These are phyloP conservation scores for Novumbra hubbsi DNA, from an alignment of 2,797 vertebrate genomes.

Conservation along the genomic window DNA sequence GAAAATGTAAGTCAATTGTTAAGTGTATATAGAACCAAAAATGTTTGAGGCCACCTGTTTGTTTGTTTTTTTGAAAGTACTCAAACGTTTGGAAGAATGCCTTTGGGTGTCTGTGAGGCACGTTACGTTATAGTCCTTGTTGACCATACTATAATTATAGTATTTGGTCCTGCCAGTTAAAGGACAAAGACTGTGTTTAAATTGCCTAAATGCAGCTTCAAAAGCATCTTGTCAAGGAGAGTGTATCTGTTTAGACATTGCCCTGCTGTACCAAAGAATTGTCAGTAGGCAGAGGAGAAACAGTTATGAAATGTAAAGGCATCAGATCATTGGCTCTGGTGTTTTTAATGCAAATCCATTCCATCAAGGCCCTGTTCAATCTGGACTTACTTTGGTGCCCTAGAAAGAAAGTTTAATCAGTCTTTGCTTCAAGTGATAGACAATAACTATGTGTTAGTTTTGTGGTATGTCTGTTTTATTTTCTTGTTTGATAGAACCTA, in stretches of 20 bases:
- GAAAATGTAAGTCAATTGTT: background rate
- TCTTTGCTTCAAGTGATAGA: conserved; percentile 40
- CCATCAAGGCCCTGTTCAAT: background rate
- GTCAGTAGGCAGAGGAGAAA: background rate
- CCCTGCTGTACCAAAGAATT: background rate
- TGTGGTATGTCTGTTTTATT: background rate
- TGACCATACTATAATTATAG: conserved; percentile 26
- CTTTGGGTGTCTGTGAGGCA: conserved; percentile 1
- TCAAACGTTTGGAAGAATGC: background rate
- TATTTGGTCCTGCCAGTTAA: conserved; percentile 22
- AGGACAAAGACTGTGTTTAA: conserved; percentile 30
- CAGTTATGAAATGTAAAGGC: conserved; percentile 2
- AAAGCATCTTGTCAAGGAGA: conserved; percentile 19
- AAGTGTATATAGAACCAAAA: background rate
- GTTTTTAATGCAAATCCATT: conserved; percentile 11
- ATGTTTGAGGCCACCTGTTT: conserved; percentile 7
- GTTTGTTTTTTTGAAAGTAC: background rate
- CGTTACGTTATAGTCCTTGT: conserved; percentile 8
- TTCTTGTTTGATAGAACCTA: background rate
- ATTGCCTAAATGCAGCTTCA: conserved; percentile 32
- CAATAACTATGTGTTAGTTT: conserved; percentile 18
- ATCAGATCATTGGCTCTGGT: conserved; percentile 17
- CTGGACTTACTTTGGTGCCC: conserved; percentile 31
- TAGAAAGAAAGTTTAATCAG: conserved; percentile 30
- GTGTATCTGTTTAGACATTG: conserved; percentile 24